Evolutionary conservation across 2,797 vertebrate species (phyloP).

Genomic region (Notolepis coatsorum): DNA sequence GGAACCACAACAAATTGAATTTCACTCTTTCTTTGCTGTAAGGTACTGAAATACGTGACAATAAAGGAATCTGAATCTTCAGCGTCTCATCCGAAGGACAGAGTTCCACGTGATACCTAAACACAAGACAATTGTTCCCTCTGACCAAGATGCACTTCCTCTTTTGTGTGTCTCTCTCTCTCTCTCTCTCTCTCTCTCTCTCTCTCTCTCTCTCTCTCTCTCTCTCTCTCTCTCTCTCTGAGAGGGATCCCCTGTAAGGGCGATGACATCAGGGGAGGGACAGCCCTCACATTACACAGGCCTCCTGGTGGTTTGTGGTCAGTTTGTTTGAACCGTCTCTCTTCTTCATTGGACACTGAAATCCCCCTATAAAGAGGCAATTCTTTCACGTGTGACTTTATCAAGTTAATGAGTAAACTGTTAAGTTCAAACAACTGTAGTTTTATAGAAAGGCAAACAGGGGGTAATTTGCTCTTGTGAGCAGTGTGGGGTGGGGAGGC

Average conservation of each 20-base stretch:
- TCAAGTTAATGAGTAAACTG: constrained; percentile 13
- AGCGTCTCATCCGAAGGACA: too few species aligned
- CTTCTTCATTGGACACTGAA: not conserved
- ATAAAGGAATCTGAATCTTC: too few species aligned
- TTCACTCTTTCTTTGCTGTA: too few species aligned
- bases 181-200: not conserved
- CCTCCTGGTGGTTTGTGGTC: not conserved
- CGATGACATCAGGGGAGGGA: not conserved
- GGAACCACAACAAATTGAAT: too few species aligned
- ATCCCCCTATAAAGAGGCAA: not conserved
- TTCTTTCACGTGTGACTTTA: constrained; percentile 6
- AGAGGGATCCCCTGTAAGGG: constrained; percentile 6
- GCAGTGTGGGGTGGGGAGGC: too few species aligned
- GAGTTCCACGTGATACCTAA: constrained; percentile 31
- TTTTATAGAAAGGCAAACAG: not conserved
- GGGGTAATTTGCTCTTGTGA: not conserved
- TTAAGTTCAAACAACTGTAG: not conserved
- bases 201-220: not conserved
- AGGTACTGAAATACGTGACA: too few species aligned
- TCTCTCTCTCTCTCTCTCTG: not conserved
- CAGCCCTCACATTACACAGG: not conserved
- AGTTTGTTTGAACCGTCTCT: not conserved
- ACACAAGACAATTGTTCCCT: constrained; percentile 27
- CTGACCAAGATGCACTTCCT: constrained; percentile 22
- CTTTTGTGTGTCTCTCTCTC: constrained; percentile 1